Base-by-base conservation (phyloP, 2,113 vertebrate genomes). In the Sciurus niger region DNA sequence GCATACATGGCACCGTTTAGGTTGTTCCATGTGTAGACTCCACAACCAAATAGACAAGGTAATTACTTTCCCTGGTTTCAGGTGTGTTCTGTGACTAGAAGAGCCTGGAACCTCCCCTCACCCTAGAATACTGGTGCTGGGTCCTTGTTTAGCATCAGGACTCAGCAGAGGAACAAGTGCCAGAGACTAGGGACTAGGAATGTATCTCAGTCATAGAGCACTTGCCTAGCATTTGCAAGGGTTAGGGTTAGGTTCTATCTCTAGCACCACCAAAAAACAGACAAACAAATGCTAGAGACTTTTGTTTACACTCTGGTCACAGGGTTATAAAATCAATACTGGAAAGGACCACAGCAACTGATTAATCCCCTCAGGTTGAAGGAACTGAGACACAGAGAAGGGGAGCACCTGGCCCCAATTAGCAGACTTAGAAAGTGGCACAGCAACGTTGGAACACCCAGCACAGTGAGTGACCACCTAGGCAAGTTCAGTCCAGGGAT, bases 31-130 rank as follows among this genome's bases (percentile, higher is more conserved):
- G 2, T 8, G 2, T 40, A 14, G 53, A 46, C 4, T 13, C 58
- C 48, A 22, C 24, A 34, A 14, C 40, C n/a, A 24, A 4, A 14
- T 34, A 37, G 48, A 8, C 28, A 2, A 0, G 4, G 20, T 14
- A 0, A 28, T 0, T 40, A 11, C 2, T 6, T 6, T 6, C 32
- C 34, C 67, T 8, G 9, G 25, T 12, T 0, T 34, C n/a, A 40
- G 73, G 1, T 12, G 30, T 68, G n/a, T 89, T 24, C 18, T 24
- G 1, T 11, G 25, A 14, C 73, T 1, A 0, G 16, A 18, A 70
- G 32, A 43, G 16, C 46, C 20, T 6, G 8, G 60, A 32, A 1
- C 24, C 1, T 8, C 30, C 48, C 60, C 12, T 14, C 0, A 18
- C 30, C 34, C n/a, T 74, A 3, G 48, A 7, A 11, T 9, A 0